Evolutionary conservation across 1,140 invertebrate species (phyloP), one percentile per base, ranked within the genome.

Genomic region (Drosophila punjabiensis): DNA sequence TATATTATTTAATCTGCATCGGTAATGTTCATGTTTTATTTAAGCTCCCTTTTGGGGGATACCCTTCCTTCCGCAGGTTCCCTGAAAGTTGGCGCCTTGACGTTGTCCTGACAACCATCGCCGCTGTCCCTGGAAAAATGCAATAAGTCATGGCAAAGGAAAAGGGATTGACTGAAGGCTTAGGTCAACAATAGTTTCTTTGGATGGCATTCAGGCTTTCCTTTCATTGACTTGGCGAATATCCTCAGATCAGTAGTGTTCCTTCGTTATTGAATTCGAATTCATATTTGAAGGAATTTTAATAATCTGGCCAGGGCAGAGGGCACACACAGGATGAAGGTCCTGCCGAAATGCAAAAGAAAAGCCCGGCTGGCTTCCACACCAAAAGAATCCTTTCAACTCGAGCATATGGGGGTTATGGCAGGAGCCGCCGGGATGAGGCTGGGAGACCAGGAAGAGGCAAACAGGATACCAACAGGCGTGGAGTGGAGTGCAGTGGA

Each of bases 1-100:
- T 84, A 88, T 81, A 81, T 88, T 89, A 84, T 89, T 87, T 77
- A 87, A 78, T 58, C 63, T 64, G 61, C 60, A 64, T 69, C 59
- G 48, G 61, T 78, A 67, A 62, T 75, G 81, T 64, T 48, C 75
- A 75, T 45, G 47, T 75, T 58, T 69, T 55, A 62, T 62, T 70
- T 64, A 79, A 60, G 59, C 45, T n/a, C 32, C 67, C 18, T 16
- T 14, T 18, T 1, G 30, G 28, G 10, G 13, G 0, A 16, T 5
- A 8, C 8, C 28, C 20, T 28, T 28, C 28, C 20, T 28, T 28
- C 5, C 13, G 20, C 53, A 30, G 62, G 37, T 60, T 37, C 32
- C 14, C 33, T 37, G 9, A 24, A 24, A 59, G 14, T 59, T 39
- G 55, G 20, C 33, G 14, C 32, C 20, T n/a, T 16, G 4, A 33